Conservation (phyloP, 2,888 invertebrate species). For the Strigamia maritima region DNA sequence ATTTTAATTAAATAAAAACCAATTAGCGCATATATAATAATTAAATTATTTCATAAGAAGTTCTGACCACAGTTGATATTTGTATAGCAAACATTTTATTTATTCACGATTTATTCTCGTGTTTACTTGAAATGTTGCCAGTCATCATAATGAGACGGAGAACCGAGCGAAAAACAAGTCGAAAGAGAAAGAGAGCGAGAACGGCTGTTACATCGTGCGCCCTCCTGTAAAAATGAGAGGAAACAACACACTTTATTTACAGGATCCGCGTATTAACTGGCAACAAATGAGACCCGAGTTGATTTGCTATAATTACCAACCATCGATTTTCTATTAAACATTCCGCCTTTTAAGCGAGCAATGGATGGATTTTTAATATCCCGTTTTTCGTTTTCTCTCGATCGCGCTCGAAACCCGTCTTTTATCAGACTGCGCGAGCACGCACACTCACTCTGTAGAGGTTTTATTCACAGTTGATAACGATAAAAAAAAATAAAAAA, state of each 20-base stretch:
- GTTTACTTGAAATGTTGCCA: slow-evolving; percentile 31
- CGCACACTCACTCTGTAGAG: not conserved
- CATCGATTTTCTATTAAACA: slow-evolving; percentile 31
- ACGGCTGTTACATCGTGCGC: not conserved
- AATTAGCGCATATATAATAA: no score
- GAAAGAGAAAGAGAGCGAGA: not conserved
- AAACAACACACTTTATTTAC: slow-evolving; percentile 21
- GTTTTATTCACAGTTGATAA: slow-evolving; percentile 20
- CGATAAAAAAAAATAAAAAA: not conserved
- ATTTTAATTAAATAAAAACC: no score
- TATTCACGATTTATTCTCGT: slow-evolving; percentile 5
- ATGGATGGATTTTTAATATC: slow-evolving; percentile 12
- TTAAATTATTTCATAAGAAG: no score
- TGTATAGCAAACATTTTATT: not conserved
- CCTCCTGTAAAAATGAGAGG: not conserved
- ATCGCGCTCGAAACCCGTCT: not conserved
- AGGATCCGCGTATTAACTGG: slow-evolving; percentile 25
- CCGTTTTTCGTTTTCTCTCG: not conserved
- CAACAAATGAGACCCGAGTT: slow-evolving; percentile 32
- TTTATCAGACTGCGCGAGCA: not conserved
- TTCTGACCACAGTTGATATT: no score
- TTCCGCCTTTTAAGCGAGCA: slow-evolving; percentile 17
- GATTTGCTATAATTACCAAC: slow-evolving; percentile 29
- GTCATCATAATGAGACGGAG: slow-evolving; percentile 17
- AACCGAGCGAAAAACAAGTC: not conserved